Percentiles rank a stretch among this genome's conserved stretches.
phyloP scores from a whole-genome alignment of 2,797 vertebrate species.

The Psittacula derbiana region DNA sequence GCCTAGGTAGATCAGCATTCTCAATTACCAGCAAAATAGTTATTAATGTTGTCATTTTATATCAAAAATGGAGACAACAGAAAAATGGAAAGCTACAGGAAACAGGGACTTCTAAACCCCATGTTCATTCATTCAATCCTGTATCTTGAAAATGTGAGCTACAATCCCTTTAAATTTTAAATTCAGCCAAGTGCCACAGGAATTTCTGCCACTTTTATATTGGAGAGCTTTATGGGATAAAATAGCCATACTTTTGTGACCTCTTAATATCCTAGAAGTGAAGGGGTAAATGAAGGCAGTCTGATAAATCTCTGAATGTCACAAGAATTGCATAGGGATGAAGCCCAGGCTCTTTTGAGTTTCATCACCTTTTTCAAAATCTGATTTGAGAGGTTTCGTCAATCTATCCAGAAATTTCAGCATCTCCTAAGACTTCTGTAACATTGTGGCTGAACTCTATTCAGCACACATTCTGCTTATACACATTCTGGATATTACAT shows the following conservation, averaged over 20 bases:
- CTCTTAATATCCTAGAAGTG: background rate
- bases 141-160: background rate
- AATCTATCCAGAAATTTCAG: background rate
- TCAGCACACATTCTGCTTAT: background rate
- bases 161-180: background rate
- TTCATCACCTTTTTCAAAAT: background rate
- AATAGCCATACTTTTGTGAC: background rate
- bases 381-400: background rate
- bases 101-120: background rate
- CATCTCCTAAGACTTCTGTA: background rate
- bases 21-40: background rate
- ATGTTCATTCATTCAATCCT: background rate
- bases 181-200: background rate
- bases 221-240: background rate
- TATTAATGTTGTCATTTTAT: background rate
- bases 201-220: background rate
- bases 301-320: background rate
- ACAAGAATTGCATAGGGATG: background rate
- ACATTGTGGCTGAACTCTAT: background rate
- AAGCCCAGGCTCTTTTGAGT: background rate
- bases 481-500: background rate
- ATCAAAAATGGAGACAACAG: background rate
- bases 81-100: background rate
- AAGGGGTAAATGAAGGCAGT: fast-evolving
- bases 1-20: background rate